A percentile compares a stretch with the other conserved stretches of the same genome.
phyloP scores from a whole-genome alignment of 2,888 invertebrate species.

The Drosophila nr. perissopoda region DNA sequence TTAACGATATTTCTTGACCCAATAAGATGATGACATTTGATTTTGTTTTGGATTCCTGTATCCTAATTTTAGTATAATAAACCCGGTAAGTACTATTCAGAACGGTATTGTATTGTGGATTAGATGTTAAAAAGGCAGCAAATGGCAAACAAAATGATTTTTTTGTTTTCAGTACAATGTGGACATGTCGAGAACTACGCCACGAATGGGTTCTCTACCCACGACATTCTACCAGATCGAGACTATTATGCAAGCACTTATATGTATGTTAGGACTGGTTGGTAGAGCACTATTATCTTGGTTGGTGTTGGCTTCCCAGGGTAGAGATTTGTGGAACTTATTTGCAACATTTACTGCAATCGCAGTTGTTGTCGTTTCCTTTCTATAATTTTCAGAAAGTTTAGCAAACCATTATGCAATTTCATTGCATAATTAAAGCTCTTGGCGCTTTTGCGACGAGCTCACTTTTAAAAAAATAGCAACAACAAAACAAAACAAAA shows the following conservation, averaged over 20 bases:
- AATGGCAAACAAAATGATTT: background rate
- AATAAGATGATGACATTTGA: background rate
- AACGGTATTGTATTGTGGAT: background rate
- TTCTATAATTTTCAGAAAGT: constrained; percentile 10
- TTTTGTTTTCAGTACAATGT: background rate
- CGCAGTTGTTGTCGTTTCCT: constrained; percentile 4
- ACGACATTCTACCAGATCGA: background rate
- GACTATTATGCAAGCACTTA: background rate
- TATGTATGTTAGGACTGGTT: background rate
- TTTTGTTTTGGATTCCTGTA: too few relatives aligned
- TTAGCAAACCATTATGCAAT: constrained; percentile 9
- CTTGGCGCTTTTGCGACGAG: constrained; percentile 17
- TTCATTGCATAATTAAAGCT: constrained; percentile 33
- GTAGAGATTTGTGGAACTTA: background rate
- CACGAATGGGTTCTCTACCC: background rate
- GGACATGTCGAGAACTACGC: background rate
- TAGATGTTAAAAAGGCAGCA: background rate
- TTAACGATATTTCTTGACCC: background rate
- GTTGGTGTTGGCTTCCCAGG: background rate
- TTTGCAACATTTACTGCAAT: background rate
- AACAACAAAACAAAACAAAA: background rate
- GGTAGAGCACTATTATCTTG: background rate
- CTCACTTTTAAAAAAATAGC: constrained; percentile 48
- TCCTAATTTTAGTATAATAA: background rate
- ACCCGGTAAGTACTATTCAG: background rate